Conservation (phyloP, 2,113 vertebrate genomes). For the Aplodontia rufa region DNA sequence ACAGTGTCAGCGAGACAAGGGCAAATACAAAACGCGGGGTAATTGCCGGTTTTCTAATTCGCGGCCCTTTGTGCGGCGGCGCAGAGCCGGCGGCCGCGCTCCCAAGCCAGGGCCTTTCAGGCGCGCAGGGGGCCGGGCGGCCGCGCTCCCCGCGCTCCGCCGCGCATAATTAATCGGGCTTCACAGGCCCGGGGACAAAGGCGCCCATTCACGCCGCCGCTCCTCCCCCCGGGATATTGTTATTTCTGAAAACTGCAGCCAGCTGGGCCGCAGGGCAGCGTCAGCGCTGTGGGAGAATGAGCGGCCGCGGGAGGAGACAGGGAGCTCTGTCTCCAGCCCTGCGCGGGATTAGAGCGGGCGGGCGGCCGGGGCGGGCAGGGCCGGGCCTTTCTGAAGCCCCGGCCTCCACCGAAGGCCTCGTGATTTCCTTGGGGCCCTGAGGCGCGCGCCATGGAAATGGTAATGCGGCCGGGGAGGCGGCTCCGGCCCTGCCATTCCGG, state of each 20-base stretch:
- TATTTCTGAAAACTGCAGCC: conserved; percentile 94
- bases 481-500: background rate
- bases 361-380: conserved; percentile 77
- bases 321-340: conserved; percentile 78
- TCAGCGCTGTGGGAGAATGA: conserved; percentile 90
- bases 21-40: conserved; percentile 85
- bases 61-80: conserved; percentile 85
- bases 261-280: conserved; percentile 93
- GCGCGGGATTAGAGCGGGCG: conserved; percentile 90
- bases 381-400: conserved; percentile 80
- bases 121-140: conserved; percentile 84
- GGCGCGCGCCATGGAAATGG: conserved; percentile 72
- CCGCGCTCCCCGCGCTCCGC: conserved; percentile 88
- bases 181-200: conserved; percentile 94
- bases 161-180: conserved; percentile 98
- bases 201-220: conserved; percentile 92
- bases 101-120: conserved; percentile 85
- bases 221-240: conserved; percentile 92
- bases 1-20: conserved; percentile 79
- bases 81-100: conserved; percentile 81
- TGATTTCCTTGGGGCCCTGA: conserved; percentile 81
- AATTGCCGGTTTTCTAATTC: conserved; percentile 85
- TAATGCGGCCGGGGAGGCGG: conserved; percentile 20
- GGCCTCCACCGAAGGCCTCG: conserved; percentile 79
- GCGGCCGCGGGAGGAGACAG: conserved; percentile 83